Base-by-base conservation (phyloP, 2,888 invertebrate species). In the Leptinotarsa peninsularis region DNA sequence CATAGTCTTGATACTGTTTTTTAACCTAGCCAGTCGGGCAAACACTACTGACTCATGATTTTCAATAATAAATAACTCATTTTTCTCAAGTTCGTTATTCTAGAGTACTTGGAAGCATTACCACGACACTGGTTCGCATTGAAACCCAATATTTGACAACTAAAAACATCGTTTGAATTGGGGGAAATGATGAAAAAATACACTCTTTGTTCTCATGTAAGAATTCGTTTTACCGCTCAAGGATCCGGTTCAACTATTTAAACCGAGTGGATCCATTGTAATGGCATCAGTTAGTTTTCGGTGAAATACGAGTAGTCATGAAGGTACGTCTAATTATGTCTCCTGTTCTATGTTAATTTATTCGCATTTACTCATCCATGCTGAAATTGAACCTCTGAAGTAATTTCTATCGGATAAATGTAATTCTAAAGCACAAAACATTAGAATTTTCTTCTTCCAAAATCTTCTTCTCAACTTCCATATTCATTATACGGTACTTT, bases 161-260 rank as follows among this genome's bases (percentile, higher is more conserved):
- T 13, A 0, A 21, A 63, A 63, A n/a, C 14, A 21, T 52, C 18
- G 18, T 58, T 58, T 7, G 10, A 63, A n/a, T 27, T 63, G 63
- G 43, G 27, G 63, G 63, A 63, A 63, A 43, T 63, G 63, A 63
- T 33, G 63, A 63, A 63, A 58, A 63, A 63, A 63, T 33, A 33
- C 0, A n/a, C 17, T 63, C 33, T 63, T 63, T 63, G 63, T 27
- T 63, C 63, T 63, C n/a, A n/a, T 43, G 63, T n/a, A 63, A 33
- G 43, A 18, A 15, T 33, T 63, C 21, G 21, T 58, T 58, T 18
- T 58, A 58, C 4, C 27, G 27, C 43, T 63, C 63, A 63, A 63
- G 63, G 63, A 27, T 63, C 43, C 63, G 33, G 27, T 63, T 63
- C 33, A 43, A 63, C 63, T 63, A 63, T 63, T 14, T 63, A 63